Evolutionary conservation across 2,888 invertebrate genomes (phyloP), one percentile per base, ranked within the genome.

Genomic region (Dugesia japonica): DNA sequence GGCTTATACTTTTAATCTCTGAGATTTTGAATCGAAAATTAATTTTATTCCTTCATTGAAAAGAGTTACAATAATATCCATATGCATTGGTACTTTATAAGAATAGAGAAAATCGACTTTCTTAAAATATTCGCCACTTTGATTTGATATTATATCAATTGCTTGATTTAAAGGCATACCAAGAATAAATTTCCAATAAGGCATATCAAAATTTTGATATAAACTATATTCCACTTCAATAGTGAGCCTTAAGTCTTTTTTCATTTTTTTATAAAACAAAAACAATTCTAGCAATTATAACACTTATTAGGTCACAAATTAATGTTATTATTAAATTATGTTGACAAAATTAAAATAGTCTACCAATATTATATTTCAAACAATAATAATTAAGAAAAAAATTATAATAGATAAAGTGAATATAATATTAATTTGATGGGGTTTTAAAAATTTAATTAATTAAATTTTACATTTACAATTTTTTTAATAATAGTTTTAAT

Each of bases 111-210:
- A 56, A n/a, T 56, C 56, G n/a, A 56, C 56, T 23, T 56, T 56
- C 56, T 56, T 56, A n/a, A 56, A 56, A 23, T 56, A 56, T 9
- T 56, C 56, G 17, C 17, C 23, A 4, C 9, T 92, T 88, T 94
- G 94, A 79, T 92, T 91, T 86, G 94, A 94, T 83, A 95, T 90
- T 82, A 94, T 93, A 82, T 93, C 91, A 82, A 95, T 92, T 80
- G 94, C 91, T 86, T 95, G 94, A 81, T 93, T 92, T 87, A 95
- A 94, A 87, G 94, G 94, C 94, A 94, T 95, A 82, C 93, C 93
- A 87, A 93, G 87, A 85, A 92, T 89, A 87, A 95, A 94, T 88
- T 95, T 94, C 94, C 94, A 94, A 88, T 92, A 13, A 4, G 56
- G 56, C 4, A 56, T 23, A 9, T 56, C 56, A 56, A 56, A 56